These are phyloP conservation scores for Diarsia mendica DNA, from an alignment of 2,888 invertebrate genomes.

Conservation along the genomic window DNA sequence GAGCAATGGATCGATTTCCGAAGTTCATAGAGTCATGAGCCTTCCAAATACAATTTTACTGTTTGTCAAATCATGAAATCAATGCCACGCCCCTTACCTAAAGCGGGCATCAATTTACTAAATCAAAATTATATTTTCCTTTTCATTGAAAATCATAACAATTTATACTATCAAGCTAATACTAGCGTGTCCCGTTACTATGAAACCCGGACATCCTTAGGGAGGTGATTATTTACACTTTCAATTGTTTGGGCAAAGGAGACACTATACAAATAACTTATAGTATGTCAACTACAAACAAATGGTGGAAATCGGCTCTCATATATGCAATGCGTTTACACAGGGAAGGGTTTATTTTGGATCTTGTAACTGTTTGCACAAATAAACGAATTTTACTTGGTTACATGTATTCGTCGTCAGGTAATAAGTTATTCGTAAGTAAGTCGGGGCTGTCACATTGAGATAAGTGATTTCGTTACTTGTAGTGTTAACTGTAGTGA, in stretches of 20 bases:
- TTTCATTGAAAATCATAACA: constrained; percentile 11
- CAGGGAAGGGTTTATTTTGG: no score
- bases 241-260: constrained; percentile 36
- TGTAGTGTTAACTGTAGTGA: no score
- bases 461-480: background rate
- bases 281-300: background rate
- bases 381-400: background rate
- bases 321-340: background rate
- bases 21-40: no score
- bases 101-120: background rate
- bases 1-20: no score
- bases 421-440: background rate
- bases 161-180: constrained; percentile 11
- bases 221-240: constrained; percentile 57
- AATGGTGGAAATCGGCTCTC: background rate
- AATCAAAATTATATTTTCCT: constrained; percentile 6
- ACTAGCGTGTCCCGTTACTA: constrained; percentile 40
- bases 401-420: background rate
- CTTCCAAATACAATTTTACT: background rate
- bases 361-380: background rate
- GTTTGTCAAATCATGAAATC: background rate
- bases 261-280: no score
- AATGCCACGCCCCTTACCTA: background rate
- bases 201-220: constrained; percentile 44
- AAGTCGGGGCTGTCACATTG: background rate